Base-by-base conservation (phyloP, 2,797 vertebrate species). In the Zalophus californianus region DNA sequence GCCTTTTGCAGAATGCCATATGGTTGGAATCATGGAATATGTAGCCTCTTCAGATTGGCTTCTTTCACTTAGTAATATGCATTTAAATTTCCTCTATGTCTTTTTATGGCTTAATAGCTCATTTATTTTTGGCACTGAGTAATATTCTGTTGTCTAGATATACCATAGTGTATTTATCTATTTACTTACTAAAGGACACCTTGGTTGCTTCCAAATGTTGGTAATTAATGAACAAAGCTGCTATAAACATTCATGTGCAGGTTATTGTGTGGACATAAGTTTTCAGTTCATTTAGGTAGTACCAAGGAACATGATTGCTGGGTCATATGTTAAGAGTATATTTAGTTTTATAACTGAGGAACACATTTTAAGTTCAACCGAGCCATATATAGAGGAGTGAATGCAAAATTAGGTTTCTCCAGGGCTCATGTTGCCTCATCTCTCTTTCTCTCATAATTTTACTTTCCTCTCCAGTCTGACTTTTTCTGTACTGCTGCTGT, bases 161-260 rank as follows among this genome's bases (percentile, higher is more conserved):
- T 66, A 73, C 3, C 11, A 88, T 7, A 83, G 16, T 44, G 85
- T 75, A 38, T 78, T 52, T 91, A 18, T 91, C 50, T 10, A 52
- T 56, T 93, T 29, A 83, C 25, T 25, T 64, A 20, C 35, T n/a
- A 9, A 92, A 94, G 54, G 60, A 68, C 5, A 60, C 52, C 35
- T 79, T 82, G 50, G 21, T 85, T 92, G 35, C 32, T 72, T 95
- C 41, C 48, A 72, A 73, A 48, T 94, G 90, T 73, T 85, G 84
- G 38, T 35, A 88, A 48, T 88, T 88, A 84, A 84, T 84, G 84
- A 80, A 75, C 80, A 94, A 89, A 91, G 60, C 20, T 13, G 18
- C 14, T 82, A 32, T 79, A 54, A 80, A 70, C 44, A 41, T 68
- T 0, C 21, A 7, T 52, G 18, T 64, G 5, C 12, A 41, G 21